phyloP scores from a whole-genome alignment of 2,797 vertebrate species.

The Parambassis ranga region DNA sequence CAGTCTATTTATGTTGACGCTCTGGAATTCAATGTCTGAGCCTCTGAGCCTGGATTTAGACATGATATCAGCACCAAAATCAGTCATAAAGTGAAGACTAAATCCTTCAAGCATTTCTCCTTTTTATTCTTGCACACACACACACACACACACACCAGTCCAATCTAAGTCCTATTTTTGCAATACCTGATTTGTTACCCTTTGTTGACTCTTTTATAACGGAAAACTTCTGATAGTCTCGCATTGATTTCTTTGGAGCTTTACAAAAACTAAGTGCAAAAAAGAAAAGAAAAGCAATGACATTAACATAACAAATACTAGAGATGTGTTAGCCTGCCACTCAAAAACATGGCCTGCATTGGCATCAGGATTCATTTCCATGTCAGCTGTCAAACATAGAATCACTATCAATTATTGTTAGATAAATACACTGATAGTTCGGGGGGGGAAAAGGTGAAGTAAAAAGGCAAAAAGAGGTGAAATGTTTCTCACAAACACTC shows the following conservation, averaged over 20 bases:
- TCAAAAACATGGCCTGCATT: too few species aligned
- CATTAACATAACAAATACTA: too few species aligned
- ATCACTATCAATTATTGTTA: conserved; percentile 37
- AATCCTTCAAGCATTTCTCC: background rate
- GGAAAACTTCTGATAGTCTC: too few species aligned
- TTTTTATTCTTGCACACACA: background rate
- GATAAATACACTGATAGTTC: conserved; percentile 15
- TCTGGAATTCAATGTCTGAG: conserved; percentile 43
- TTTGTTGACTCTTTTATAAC: background rate
- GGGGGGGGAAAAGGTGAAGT: background rate
- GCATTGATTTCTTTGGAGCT: background rate
- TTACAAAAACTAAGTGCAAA: background rate
- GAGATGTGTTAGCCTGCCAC: too few species aligned
- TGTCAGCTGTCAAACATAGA: conserved; percentile 37
- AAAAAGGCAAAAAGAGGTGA: background rate
- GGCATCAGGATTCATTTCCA: too few species aligned
- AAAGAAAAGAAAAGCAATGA: too few species aligned
- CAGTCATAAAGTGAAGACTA: background rate
- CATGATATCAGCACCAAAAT: conserved; percentile 41
- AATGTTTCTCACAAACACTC: conserved; percentile 36
- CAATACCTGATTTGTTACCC: background rate
- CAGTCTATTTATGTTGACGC: conserved; percentile 52
- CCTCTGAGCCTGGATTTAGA: conserved; percentile 52
- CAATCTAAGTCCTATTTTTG: too few species aligned
- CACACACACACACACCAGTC: too few species aligned